A percentile compares a stretch with the other conserved stretches of the same genome.
Conservation (phyloP, 2,797 vertebrate species). For the Tachyglossus aculeatus region DNA sequence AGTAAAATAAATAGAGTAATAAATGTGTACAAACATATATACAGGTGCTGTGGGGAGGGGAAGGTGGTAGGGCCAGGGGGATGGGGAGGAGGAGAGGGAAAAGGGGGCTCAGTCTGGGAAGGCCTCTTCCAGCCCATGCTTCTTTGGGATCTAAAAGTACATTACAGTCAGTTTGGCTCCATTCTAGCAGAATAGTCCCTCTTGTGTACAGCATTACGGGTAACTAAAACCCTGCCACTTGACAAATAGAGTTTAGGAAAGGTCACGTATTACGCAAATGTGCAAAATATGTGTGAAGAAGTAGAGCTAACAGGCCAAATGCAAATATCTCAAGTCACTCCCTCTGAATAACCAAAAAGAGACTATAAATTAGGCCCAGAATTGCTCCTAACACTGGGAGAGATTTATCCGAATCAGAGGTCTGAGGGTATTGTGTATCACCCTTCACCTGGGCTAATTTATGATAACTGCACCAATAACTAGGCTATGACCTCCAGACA, state of each 20-base stretch:
- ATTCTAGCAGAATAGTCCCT: constrained; percentile 6
- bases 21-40: no score
- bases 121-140: no score
- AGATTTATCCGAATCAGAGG: neutral
- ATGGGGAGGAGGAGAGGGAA: no score
- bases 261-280: neutral
- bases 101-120: no score
- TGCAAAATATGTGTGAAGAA: neutral
- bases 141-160: no score
- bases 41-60: no score
- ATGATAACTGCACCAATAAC: neutral
- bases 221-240: accelerated
- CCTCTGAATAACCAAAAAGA: neutral
- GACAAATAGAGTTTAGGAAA: neutral
- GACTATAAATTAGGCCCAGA: no score
- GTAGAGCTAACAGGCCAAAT: neutral
- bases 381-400: no score
- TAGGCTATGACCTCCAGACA: neutral
- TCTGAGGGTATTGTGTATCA: neutral
- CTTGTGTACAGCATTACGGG: neutral
- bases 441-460: neutral
- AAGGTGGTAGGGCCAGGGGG: no score
- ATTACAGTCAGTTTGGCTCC: constrained; percentile 36
- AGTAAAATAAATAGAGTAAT: no score
- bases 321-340: neutral